Base-by-base conservation (phyloP, 2,888 invertebrate genomes). In the Panopea generosa region DNA sequence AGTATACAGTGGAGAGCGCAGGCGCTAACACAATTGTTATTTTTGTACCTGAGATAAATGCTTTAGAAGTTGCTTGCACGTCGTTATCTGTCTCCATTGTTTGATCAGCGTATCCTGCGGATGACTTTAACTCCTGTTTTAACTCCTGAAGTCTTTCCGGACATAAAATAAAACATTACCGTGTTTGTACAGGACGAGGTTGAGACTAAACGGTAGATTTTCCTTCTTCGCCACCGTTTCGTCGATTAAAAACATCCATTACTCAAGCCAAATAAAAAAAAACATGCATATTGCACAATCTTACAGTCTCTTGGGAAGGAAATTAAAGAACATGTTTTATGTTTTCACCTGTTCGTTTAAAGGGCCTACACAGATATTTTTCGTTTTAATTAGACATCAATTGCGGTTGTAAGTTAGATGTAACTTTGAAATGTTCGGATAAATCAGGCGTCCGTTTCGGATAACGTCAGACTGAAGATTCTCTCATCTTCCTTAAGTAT, bases 271-370 rank as follows among this genome's bases (percentile, higher is more conserved):
- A 16, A 16, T 40, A 16, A 40, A 40, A 40, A 40, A 40, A n/a
- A n/a, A n/a, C n/a, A n/a, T 16, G 40, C 40, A 7, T 40, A 7
- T 40, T 7, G 7, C 9, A 16, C 40, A 40, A 40, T n/a, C n/a
- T 40, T 40, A 7, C 40, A 40, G 16, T 56, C 56, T 56, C 66
- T 56, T 29, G 6, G 53, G 40, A 45, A 67, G 76, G 67, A 71
- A 76, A 71, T 71, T 71, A 67, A 67, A 67, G 18, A 60, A 59
- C 22, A 50, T 43, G 59, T 62, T 66, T 61, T 70, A 71, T 76
- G 70, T 65, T 66, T 67, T 62, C 75, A 75, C 75, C 75, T 75
- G 75, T 60, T 22, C 22, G n/a, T 52, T 65, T 60, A 75, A 69
- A 33, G 43, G 60, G 47, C 9, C 71, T 47, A 27, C 56, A 9